Conservation (phyloP, 2,888 invertebrate genomes). For the Aleiodes testaceus region DNA sequence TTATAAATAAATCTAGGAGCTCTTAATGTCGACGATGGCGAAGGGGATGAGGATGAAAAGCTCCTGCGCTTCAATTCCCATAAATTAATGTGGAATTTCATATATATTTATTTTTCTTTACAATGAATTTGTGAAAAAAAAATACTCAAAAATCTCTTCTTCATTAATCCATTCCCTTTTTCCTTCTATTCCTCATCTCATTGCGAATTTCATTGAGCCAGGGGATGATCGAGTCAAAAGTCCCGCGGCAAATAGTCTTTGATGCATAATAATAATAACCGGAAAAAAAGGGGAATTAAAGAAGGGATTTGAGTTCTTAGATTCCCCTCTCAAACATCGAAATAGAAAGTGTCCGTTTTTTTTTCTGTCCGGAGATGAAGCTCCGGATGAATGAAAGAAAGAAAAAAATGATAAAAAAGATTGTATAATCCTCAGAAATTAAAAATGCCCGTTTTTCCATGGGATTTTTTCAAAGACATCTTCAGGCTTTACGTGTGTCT, state of each 20-base stretch:
- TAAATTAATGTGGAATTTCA: neutral
- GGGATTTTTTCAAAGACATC: slow-evolving; percentile 23
- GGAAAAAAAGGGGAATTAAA: neutral
- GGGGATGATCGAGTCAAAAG: neutral
- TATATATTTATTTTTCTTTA: too few relatives aligned
- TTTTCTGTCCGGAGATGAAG: neutral
- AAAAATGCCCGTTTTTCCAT: slow-evolving; percentile 61
- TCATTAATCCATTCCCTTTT: slow-evolving; percentile 27
- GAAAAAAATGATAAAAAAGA: slow-evolving; percentile 2
- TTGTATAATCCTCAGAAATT: slow-evolving; percentile 69
- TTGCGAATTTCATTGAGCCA: slow-evolving; percentile 11
- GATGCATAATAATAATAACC: neutral
- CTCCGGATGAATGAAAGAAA: slow-evolving; percentile 10
- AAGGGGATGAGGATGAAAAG: slow-evolving; percentile 48
- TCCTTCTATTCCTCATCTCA: slow-evolving; percentile 8
- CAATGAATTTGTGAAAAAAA: neutral
- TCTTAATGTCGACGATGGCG: slow-evolving; percentile 68
- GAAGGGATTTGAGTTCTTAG: slow-evolving; percentile 14
- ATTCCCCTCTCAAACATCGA: slow-evolving; percentile 13
- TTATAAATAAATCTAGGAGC: slow-evolving; percentile 73
- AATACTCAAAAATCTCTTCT: slow-evolving; percentile 3
- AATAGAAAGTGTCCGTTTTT: neutral
- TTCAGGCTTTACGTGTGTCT: slow-evolving; percentile 19
- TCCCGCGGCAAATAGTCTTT: slow-evolving; percentile 11
- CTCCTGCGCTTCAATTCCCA: neutral